Conservation (phyloP, 1,140 invertebrate species). For the Drosophila santomea region DNA sequence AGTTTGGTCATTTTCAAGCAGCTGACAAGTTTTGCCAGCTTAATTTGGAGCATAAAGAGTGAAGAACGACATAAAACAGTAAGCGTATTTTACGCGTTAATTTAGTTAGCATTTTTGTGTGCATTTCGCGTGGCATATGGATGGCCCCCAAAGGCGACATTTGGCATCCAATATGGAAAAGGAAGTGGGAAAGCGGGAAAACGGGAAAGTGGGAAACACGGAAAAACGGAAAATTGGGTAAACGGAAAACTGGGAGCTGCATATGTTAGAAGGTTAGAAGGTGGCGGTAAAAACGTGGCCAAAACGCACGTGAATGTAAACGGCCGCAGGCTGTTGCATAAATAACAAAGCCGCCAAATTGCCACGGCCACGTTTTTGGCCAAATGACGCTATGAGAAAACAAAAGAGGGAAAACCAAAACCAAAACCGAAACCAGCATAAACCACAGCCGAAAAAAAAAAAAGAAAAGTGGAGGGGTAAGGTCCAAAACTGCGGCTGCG, state of each 20-base stretch:
- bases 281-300: conserved; percentile 25
- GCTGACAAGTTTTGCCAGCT: neutral
- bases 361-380: conserved; percentile 46
- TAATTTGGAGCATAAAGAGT: conserved; percentile 4
- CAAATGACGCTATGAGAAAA: conserved; percentile 37
- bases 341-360: conserved; percentile 69
- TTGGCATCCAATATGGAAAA: conserved; percentile 7
- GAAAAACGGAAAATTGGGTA: too few species aligned
- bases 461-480: neutral
- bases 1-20: neutral
- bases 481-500: conserved; percentile 25
- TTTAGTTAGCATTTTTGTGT: conserved; percentile 15
- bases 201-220: neutral
- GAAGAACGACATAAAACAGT: neutral
- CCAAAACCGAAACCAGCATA: neutral
- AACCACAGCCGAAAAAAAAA: conserved; percentile 5
- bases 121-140: conserved; percentile 12
- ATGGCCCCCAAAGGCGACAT: conserved; percentile 29
- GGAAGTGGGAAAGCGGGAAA: neutral
- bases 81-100: conserved; percentile 21
- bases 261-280: conserved; percentile 24
- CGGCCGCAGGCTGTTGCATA: conserved; percentile 54
- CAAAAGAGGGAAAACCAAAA: too few species aligned
- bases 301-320: conserved; percentile 61
- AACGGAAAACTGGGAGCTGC: conserved; percentile 18